phyloP scores from a whole-genome alignment of 2,888 invertebrate genomes.

The Parasteatoda lunata region DNA sequence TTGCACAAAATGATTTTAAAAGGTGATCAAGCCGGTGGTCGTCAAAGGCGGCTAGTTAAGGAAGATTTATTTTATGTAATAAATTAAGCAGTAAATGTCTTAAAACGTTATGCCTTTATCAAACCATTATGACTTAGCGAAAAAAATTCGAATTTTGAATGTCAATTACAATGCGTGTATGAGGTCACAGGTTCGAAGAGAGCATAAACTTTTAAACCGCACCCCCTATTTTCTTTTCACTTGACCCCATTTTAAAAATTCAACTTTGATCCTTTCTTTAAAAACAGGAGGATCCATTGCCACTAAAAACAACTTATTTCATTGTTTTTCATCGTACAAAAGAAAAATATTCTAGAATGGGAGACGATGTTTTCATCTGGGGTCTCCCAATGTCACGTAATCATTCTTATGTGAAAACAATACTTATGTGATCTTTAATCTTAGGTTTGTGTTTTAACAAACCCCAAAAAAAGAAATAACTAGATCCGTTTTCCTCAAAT shows the following conservation, averaged over 20 bases:
- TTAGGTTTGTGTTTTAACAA: not conserved
- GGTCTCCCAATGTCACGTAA: not conserved
- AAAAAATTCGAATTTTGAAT: too few relatives aligned
- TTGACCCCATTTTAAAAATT: constrained; percentile 25
- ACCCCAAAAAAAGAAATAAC: not conserved
- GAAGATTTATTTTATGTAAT: too few relatives aligned
- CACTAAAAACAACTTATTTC: not conserved
- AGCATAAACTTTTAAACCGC: not conserved
- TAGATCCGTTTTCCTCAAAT: not conserved
- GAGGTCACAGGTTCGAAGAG: too few relatives aligned
- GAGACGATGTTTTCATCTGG: not conserved
- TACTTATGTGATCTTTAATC: not conserved
- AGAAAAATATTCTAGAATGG: not conserved
- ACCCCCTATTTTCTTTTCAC: constrained; percentile 6
- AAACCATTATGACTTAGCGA: too few relatives aligned
- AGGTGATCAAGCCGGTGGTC: too few relatives aligned
- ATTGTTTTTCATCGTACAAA: not conserved
- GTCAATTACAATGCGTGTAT: too few relatives aligned
- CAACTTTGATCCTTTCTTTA: constrained; percentile 14
- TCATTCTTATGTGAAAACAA: not conserved
- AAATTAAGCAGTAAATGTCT: too few relatives aligned
- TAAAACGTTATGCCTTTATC: too few relatives aligned
- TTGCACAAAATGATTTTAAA: too few relatives aligned
- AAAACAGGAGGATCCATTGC: not conserved
- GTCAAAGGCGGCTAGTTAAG: too few relatives aligned